Conservation (phyloP, 2,797 vertebrate genomes). For the Siniperca undulata region DNA sequence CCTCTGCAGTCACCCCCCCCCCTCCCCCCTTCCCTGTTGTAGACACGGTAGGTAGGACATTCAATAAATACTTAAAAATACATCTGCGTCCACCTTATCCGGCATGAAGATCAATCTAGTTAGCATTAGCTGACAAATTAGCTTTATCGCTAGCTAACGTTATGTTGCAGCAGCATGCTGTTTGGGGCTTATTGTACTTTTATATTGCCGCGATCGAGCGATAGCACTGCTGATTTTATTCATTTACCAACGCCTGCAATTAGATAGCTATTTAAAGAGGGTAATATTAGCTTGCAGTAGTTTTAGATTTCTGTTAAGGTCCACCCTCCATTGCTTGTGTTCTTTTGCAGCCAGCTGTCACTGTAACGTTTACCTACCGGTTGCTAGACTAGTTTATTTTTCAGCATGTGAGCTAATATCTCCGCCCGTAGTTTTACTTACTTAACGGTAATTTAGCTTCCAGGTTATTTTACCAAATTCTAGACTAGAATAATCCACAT, state of each 20-base stretch:
- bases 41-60: slow-evolving; percentile 52
- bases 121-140: slow-evolving; percentile 61
- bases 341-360: slow-evolving; percentile 24
- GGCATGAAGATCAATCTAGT: slow-evolving; percentile 19
- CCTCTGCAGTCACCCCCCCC: not conserved
- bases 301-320: not conserved
- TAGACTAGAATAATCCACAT: not conserved
- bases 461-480: not conserved
- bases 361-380: not conserved
- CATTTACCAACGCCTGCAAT: fast-evolving
- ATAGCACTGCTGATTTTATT: not conserved
- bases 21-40: slow-evolving; percentile 3
- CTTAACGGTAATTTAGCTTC: not conserved
- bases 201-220: not conserved
- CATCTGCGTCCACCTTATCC: not conserved
- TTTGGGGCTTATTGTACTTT: not conserved
- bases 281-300: not conserved
- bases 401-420: not conserved
- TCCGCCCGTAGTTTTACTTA: not conserved
- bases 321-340: slow-evolving; percentile 1
- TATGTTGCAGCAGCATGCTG: slow-evolving; percentile 11
- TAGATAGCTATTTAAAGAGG: not conserved
- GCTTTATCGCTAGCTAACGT: slow-evolving; percentile 27
- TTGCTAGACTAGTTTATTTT: not conserved
- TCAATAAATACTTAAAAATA: not conserved